Percentiles rank a stretch among this genome's conserved stretches.
Evolutionary conservation across 2,113 vertebrate genomes (phyloP).

Genomic region (Sebastes fasciatus): DNA sequence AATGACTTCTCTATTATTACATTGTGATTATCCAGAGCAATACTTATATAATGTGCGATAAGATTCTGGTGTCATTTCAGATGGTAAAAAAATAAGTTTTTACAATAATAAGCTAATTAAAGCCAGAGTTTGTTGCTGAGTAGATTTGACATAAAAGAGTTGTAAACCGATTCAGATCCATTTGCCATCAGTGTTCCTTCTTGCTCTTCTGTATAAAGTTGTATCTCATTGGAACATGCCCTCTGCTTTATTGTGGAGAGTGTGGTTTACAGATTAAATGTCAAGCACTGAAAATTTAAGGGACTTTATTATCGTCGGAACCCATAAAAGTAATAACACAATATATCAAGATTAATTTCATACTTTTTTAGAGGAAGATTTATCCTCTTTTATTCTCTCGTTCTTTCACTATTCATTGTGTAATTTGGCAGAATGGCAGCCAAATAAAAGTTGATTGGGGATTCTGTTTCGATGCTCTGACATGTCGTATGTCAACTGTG

Average conservation of each 20-base stretch:
- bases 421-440: slow-evolving; percentile 21
- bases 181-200: slow-evolving; percentile 2
- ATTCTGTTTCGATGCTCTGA: background rate
- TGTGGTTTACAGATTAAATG: slow-evolving; percentile 27
- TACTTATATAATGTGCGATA: background rate
- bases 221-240: slow-evolving; percentile 1
- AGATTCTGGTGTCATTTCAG: slow-evolving; percentile 38
- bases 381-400: background rate
- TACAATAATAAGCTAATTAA: slow-evolving; percentile 34
- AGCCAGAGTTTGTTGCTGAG: slow-evolving; percentile 1
- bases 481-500: background rate
- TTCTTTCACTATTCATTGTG: background rate
- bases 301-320: slow-evolving; percentile 5
- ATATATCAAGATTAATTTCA: slow-evolving; percentile 36
- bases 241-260: background rate
- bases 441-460: slow-evolving; percentile 7
- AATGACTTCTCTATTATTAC: background rate
- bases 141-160: background rate
- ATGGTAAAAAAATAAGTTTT: background rate
- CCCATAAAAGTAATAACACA: slow-evolving; percentile 20
- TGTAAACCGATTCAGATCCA: slow-evolving; percentile 10
- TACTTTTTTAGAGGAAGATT: slow-evolving; percentile 6
- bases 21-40: slow-evolving; percentile 38
- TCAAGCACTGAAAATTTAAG: slow-evolving; percentile 23
- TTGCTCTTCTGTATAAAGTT: slow-evolving; percentile 4